Conservation (phyloP, 2,797 vertebrate genomes). For the Phylloscopus collybita region DNA sequence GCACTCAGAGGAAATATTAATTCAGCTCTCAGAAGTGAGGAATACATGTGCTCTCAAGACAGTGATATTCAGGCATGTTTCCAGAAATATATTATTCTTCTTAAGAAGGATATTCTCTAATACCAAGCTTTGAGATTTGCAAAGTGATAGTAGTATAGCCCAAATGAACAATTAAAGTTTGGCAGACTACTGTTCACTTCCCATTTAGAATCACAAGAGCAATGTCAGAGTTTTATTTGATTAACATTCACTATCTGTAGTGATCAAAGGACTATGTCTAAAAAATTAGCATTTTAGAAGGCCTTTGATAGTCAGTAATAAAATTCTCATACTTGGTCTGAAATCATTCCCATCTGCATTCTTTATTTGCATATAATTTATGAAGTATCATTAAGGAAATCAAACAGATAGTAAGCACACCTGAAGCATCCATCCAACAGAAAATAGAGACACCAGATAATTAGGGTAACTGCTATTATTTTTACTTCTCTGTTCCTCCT, state of each 20-base stretch:
- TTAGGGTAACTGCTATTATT: conserved; percentile 7
- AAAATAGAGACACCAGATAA: background rate
- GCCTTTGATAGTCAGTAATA: conserved; percentile 50
- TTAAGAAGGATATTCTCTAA: conserved; percentile 8
- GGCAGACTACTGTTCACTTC: conserved; percentile 25
- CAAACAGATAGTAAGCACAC: conserved; percentile 52
- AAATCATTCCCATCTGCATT: conserved; percentile 44
- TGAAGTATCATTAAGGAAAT: conserved; percentile 54
- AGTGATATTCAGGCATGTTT: background rate
- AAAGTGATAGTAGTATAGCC: conserved; percentile 7
- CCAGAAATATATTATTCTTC: conserved; percentile 13
- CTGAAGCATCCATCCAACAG: conserved; percentile 31
- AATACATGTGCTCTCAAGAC: background rate
- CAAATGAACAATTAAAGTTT: conserved; percentile 43
- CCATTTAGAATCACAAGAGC: conserved; percentile 7
- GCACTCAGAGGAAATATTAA: background rate
- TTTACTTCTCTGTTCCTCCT: conserved; percentile 18
- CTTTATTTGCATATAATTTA: conserved; percentile 42
- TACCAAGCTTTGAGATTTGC: conserved; percentile 21
- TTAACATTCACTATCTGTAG: conserved; percentile 24
- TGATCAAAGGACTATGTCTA: conserved; percentile 34
- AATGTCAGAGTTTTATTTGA: conserved; percentile 42
- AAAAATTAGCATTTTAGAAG: conserved; percentile 58
- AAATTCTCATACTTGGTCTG: conserved; percentile 22
- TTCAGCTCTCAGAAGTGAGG: conserved; percentile 1